Base-by-base conservation (phyloP, 2,888 invertebrate genomes). In the Temnothorax rugatulus region DNA sequence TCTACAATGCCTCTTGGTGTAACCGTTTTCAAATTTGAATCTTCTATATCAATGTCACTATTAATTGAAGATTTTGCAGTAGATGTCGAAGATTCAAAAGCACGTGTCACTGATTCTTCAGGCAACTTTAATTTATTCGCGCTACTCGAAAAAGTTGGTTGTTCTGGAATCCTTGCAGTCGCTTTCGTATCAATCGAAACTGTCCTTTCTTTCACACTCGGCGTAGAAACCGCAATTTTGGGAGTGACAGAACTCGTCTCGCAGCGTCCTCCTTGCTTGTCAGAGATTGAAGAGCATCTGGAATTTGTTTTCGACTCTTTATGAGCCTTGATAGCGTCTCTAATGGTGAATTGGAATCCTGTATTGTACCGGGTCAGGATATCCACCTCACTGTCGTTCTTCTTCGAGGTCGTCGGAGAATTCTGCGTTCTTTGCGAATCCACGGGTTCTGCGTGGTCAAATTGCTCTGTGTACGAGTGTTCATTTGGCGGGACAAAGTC, bases 311-410 rank as follows among this genome's bases (percentile, higher is more conserved):
- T 59, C 9, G 34, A 13, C 4, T 13, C 34, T 9, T 25, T n/a
- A 9, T 63, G 44, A 68, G 84, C 68, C 38, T 87, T 84, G 8
- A 83, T 29, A 4, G 87, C 64, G 38, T 90, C 73, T 13, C 38
- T 81, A n/a, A 68, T 47, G 9, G 44, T 79, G 21, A 81, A 74
- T 4, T 34, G 13, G 7, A 74, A 47, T 38, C 13, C 59, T 1
- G 21, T 57, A 2, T 52, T 59, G 21, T 52, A 41, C 15, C 11
- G 54, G 0, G 2, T 8, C 25, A 61, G 3, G 11, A 59, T n/a
- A 3, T 71, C 47, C 38, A 21, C 25, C 2, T 85, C 79, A 11
- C 66, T 73, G 13, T 66, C 29, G 1, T 76, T 68, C 9, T 41
- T 68, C 4, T 18, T 21, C 1, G 18, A n/a, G 11, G 8, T 25